Evolutionary conservation across 2,113 vertebrate genomes (phyloP), one percentile per base, ranked within the genome.

Genomic region (Erpornis zantholeuca): DNA sequence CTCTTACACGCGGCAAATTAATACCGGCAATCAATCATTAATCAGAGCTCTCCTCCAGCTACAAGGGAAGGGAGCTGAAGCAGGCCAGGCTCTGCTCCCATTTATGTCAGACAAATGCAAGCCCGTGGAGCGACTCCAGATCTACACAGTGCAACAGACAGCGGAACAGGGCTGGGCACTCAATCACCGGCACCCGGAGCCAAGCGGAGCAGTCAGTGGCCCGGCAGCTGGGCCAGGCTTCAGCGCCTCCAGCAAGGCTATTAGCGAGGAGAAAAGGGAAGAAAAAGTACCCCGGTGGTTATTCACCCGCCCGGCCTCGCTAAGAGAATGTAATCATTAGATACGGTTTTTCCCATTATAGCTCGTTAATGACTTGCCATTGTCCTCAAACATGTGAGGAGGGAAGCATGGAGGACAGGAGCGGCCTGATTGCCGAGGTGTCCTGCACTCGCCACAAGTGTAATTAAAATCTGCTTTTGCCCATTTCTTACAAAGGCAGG

Each of bases 61-160:
- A 31, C 38, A 18, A 21, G 83, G 92, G 56, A 88, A 92, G 35
- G 66, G 85, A 90, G 71, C 45, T 70, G 90, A 76, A 82, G 91
- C 83, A 22, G 76, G 80, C 88, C 78, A 70, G 89, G 91, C 82
- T 95, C 87, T 85, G 87, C 87, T 97, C 95, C 84, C 91, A 45
- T 88, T 96, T 77, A 94, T 78, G 87, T 94, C 88, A 93, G 93
- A 94, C 91, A 94, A 92, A 92, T 85, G 83, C 95, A 73, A 81
- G 64, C 82, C 78, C 47, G 17, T 88, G 82, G 94, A 96, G 91
- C 22, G 5, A 88, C 94, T 96, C 91, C 85, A 90, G 90, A 86
- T 76, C 86, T 56, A 54, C 95, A 61, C 69, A 5, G 82, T 0
- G 56, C 86, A 64, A 52, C 80, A 90, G 93, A 84, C 92, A 95